phyloP scores from a whole-genome alignment of 2,888 invertebrate species.

The Serrognathus titanus region DNA sequence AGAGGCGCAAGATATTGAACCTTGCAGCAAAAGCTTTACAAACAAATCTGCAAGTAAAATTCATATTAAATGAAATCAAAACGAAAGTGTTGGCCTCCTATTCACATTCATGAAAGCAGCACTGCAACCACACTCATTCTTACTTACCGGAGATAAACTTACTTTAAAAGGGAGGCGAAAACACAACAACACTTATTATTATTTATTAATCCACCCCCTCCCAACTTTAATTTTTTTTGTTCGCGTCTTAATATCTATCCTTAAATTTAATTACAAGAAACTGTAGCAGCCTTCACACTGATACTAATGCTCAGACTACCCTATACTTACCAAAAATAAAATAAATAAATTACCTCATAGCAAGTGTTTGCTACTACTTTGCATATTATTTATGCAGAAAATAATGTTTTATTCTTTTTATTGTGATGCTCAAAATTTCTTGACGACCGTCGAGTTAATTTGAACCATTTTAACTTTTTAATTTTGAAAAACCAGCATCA shows the following conservation, averaged over 20 bases:
- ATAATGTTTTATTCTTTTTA: neutral
- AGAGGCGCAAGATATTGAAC: conserved; percentile 7
- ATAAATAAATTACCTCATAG: conserved; percentile 8
- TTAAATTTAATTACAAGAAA: neutral
- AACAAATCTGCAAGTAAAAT: conserved; percentile 11
- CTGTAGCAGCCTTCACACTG: conserved; percentile 7
- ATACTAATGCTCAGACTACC: conserved; percentile 13
- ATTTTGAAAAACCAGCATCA: too few species aligned
- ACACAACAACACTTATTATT: too few species aligned
- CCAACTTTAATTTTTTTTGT: neutral
- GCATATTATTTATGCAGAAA: neutral
- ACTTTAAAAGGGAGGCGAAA: too few species aligned
- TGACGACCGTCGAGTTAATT: too few species aligned
- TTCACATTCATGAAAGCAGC: conserved; percentile 12
- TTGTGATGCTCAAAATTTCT: neutral
- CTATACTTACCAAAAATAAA: conserved; percentile 10
- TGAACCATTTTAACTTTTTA: too few species aligned
- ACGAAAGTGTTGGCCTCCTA: conserved; percentile 27
- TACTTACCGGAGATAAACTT: conserved; percentile 8
- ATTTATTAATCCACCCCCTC: neutral
- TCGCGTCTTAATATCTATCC: neutral
- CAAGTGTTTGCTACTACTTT: neutral
- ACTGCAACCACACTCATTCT: conserved; percentile 14
- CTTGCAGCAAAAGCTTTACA: neutral
- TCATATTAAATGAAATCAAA: neutral